These are phyloP conservation scores for Drosophila ustulata DNA, from an alignment of 2,888 invertebrate genomes.

Conservation along the genomic window DNA sequence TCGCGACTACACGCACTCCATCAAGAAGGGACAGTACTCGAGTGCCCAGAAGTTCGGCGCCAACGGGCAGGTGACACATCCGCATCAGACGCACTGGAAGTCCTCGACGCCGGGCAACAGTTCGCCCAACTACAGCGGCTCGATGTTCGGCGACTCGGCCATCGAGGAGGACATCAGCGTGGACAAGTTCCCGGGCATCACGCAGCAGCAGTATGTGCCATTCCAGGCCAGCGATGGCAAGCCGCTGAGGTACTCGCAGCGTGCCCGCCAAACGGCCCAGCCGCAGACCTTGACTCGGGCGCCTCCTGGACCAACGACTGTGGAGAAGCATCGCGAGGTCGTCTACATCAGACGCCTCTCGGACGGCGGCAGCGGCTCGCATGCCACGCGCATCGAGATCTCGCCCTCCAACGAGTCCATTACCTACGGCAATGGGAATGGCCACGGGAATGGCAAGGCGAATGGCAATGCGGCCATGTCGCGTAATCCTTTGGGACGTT, in stretches of 20 bases:
- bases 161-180: conserved; percentile 85
- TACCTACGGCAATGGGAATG: conserved; percentile 73
- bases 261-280: conserved; percentile 67
- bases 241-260: conserved; percentile 79
- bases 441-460: conserved; percentile 58
- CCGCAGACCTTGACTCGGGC: conserved; percentile 45
- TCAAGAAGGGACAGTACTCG: conserved; percentile 85
- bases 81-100: conserved; percentile 81
- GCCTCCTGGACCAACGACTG: conserved; percentile 44
- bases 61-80: conserved; percentile 58
- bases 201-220: conserved; percentile 82
- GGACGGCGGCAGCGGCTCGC: conserved; percentile 79
- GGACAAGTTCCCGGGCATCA: conserved; percentile 84
- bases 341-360: conserved; percentile 83
- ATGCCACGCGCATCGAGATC: conserved; percentile 84
- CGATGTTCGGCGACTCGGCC: conserved; percentile 85
- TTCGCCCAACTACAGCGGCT: conserved; percentile 85
- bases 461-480: conserved; percentile 62
- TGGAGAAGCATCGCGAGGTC: conserved; percentile 83
- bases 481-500: conserved; percentile 73
- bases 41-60: conserved; percentile 73
- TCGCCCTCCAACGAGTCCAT: conserved; percentile 84
- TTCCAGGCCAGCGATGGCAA: conserved; percentile 81
- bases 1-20: conserved; percentile 85
- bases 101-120: conserved; percentile 84